phyloP scores from a whole-genome alignment of 2,888 invertebrate genomes.

The Gibbula magus region DNA sequence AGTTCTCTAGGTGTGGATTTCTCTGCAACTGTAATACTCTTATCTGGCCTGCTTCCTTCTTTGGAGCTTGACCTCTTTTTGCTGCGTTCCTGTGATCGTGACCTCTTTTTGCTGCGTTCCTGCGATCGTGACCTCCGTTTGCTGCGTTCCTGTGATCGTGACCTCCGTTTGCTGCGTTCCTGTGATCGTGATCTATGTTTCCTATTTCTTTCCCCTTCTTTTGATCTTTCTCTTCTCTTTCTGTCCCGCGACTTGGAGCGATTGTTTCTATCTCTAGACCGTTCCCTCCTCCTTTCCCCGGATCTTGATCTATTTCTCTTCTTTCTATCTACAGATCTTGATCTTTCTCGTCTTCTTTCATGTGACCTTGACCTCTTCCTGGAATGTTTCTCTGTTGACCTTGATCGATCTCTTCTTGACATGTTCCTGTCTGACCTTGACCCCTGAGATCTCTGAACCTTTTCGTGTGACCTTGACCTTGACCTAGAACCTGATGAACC shows the following conservation, averaged over 20 bases:
- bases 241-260: constrained; percentile 41
- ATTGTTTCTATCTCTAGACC: constrained; percentile 51
- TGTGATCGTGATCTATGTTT: constrained; percentile 23
- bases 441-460: background rate
- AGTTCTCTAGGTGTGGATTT: background rate
- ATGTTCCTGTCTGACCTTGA: background rate
- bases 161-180: constrained; percentile 14
- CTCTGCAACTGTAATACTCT: background rate
- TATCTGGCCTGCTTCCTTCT: constrained; percentile 9
- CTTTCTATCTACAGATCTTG: constrained; percentile 53
- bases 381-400: background rate
- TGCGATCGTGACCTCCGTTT: background rate
- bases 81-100: constrained; percentile 10
- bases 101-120: background rate
- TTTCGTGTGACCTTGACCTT: constrained; percentile 41
- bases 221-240: constrained; percentile 19
- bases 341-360: constrained; percentile 7
- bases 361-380: background rate
- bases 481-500: background rate
- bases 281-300: background rate
- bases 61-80: constrained; percentile 15
- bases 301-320: background rate
- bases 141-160: background rate
- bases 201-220: background rate
- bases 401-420: background rate